A percentile compares a stretch with the other conserved stretches of the same genome.
Evolutionary conservation across 1,140 invertebrate genomes (phyloP).

Genomic region (Drosophila subpulchrella): DNA sequence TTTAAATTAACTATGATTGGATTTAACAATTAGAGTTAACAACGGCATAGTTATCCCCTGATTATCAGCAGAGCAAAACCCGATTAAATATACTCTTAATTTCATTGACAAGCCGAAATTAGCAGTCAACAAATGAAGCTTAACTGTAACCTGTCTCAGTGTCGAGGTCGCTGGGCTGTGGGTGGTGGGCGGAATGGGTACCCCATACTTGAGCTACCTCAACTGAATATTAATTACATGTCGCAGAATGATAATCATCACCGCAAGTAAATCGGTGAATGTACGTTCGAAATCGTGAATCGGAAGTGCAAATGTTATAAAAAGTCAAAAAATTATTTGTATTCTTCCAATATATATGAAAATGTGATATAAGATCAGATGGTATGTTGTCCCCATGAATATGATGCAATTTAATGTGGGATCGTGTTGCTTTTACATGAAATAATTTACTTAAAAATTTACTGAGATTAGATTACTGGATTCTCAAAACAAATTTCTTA

Average conservation of each 20-base stretch:
- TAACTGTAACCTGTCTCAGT: slow-evolving; percentile 71
- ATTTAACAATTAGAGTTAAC: background rate
- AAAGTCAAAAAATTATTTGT: slow-evolving; percentile 1
- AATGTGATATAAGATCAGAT: background rate
- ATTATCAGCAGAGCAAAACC: slow-evolving; percentile 13
- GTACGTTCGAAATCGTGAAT: slow-evolving; percentile 20
- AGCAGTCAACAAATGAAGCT: slow-evolving; percentile 42
- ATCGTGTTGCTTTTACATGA: background rate
- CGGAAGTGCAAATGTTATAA: slow-evolving; percentile 20
- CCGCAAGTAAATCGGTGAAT: slow-evolving; percentile 19
- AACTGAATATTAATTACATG: slow-evolving; percentile 49
- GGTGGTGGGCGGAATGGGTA: slow-evolving; percentile 1
- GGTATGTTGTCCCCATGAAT: too few relatives aligned
- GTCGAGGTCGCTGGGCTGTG: slow-evolving; percentile 21
- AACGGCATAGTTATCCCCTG: background rate
- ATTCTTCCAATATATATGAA: background rate
- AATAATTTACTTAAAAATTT: background rate
- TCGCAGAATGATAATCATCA: slow-evolving; percentile 24
- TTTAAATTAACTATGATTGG: background rate
- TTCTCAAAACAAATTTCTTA: background rate
- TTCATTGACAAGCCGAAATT: slow-evolving; percentile 64
- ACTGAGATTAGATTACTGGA: background rate
- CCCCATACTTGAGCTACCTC: slow-evolving; percentile 28
- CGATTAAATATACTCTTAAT: slow-evolving; percentile 37
- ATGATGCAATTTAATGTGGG: background rate